phyloP scores from a whole-genome alignment of 1,140 invertebrate species.

The Drosophila ananassae region DNA sequence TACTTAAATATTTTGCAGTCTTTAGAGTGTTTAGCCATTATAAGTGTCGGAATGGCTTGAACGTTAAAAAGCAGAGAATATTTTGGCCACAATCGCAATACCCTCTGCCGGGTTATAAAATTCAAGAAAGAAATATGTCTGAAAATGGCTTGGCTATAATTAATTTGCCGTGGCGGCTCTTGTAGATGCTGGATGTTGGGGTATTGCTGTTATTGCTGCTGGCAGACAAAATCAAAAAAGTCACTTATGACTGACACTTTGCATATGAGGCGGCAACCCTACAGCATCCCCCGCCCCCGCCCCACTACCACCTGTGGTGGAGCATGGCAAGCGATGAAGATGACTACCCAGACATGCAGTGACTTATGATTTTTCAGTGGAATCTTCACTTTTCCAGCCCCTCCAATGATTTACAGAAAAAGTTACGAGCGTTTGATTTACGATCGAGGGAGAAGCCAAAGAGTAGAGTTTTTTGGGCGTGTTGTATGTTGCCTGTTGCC shows the following conservation, averaged over 20 bases:
- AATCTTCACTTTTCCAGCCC: slow-evolving; percentile 24
- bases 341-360: slow-evolving; percentile 77
- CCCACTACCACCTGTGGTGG: slow-evolving; percentile 3
- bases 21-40: neutral
- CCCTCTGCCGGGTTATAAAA: slow-evolving; percentile 15
- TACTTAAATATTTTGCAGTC: neutral
- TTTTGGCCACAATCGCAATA: neutral
- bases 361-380: slow-evolving; percentile 76
- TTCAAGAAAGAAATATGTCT: slow-evolving; percentile 53
- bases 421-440: slow-evolving; percentile 80
- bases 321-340: slow-evolving; percentile 52
- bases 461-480: slow-evolving; percentile 47
- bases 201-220: slow-evolving; percentile 51
- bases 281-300: neutral
- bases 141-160: slow-evolving; percentile 75
- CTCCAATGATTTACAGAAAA: slow-evolving; percentile 67
- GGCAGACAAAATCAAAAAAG: slow-evolving; percentile 79
- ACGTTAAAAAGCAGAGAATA: neutral
- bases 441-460: slow-evolving; percentile 55
- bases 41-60: neutral
- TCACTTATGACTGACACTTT: slow-evolving; percentile 82
- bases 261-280: slow-evolving; percentile 62
- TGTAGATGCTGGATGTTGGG: slow-evolving; percentile 48
- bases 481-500: slow-evolving; percentile 2
- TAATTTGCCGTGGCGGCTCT: slow-evolving; percentile 68